Percentiles rank a stretch among this genome's conserved stretches.
Evolutionary conservation across 2,888 invertebrate genomes (phyloP).

Genomic region (Synanthedon tipuliformis): DNA sequence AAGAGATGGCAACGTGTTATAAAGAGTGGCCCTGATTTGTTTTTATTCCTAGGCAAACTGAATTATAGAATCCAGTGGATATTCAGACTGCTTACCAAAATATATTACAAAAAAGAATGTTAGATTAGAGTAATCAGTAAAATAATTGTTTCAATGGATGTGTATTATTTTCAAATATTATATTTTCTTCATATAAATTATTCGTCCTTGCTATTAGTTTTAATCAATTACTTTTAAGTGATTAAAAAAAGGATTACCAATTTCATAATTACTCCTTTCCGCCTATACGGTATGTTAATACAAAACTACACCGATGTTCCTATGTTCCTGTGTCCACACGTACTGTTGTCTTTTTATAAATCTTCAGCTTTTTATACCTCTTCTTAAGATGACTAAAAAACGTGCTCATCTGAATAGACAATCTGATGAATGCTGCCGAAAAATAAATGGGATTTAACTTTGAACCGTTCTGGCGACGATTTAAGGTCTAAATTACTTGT

Average conservation of each 20-base stretch:
- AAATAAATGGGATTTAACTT: neutral
- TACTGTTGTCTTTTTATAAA: slow-evolving; percentile 35
- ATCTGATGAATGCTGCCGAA: slow-evolving; percentile 15
- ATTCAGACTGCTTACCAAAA: too few relatives aligned
- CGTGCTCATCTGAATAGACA: slow-evolving; percentile 33
- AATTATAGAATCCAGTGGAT: too few relatives aligned
- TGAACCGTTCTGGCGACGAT: slow-evolving; percentile 5
- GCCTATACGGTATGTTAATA: neutral
- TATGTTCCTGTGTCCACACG: slow-evolving; percentile 32
- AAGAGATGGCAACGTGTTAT: too few relatives aligned
- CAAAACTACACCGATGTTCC: slow-evolving; percentile 21
- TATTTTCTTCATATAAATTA: neutral
- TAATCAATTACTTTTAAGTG: neutral
- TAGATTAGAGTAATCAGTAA: too few relatives aligned
- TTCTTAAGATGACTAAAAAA: slow-evolving; percentile 52
- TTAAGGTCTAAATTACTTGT: neutral
- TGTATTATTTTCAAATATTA: too few relatives aligned
- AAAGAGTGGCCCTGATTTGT: too few relatives aligned
- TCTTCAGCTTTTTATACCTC: slow-evolving; percentile 55
- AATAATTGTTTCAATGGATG: too few relatives aligned
- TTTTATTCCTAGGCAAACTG: too few relatives aligned
- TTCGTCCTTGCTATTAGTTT: neutral
- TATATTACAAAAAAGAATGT: too few relatives aligned
- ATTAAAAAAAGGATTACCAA: slow-evolving; percentile 32
- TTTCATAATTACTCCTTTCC: slow-evolving; percentile 24